Base-by-base conservation (phyloP, 2,797 vertebrate genomes). In the Semotilus atromaculatus region DNA sequence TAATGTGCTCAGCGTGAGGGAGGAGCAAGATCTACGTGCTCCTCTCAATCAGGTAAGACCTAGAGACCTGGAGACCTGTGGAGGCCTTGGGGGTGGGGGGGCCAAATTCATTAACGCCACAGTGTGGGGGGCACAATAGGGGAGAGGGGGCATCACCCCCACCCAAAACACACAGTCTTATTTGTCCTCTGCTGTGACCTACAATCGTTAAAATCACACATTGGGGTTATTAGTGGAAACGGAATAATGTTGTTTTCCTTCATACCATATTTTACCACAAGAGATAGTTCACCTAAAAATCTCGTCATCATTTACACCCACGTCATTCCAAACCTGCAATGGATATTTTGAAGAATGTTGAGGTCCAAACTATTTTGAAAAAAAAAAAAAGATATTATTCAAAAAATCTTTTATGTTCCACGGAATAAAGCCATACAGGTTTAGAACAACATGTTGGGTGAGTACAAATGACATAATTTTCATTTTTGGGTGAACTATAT, bases 1-100 rank as follows among this genome's bases (percentile, higher is more conserved):
- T 95, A 94, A 95, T 95, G 90, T 89, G 82, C 89, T 94, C 94
- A 94, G 93, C 92, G 92, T 86, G 85, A 80, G 70, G 68, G 83
- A 74, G 83, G 86, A 36, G 88, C 86, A 83, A 80, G 73, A 84
- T 80, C 64, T 84, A 81, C 48, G 51, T 74, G 73, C 75, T 72
- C 45, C 58, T 76, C 86, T 89, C 87, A 87, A 89, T 86, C 90
- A 90, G 89, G 90, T 91, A 89, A 90, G 83, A 85, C 83, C 82
- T 78, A 53, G 31, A 85, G 81, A 89, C 86, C 84, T 81, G 70
- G 55, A 68, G 84, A 81, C 80, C 82, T 82, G 70, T 51, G 23
- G 80, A 86, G 87, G 76, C 40, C 74, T 80, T 34, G 40, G 40
- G 68, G 83, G 77, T 72, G 81, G 87, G 87, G 87, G 71, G 88